These are phyloP conservation scores for Rhynchomys soricoides DNA, from an alignment of 2,113 vertebrate genomes.

Conservation along the genomic window DNA sequence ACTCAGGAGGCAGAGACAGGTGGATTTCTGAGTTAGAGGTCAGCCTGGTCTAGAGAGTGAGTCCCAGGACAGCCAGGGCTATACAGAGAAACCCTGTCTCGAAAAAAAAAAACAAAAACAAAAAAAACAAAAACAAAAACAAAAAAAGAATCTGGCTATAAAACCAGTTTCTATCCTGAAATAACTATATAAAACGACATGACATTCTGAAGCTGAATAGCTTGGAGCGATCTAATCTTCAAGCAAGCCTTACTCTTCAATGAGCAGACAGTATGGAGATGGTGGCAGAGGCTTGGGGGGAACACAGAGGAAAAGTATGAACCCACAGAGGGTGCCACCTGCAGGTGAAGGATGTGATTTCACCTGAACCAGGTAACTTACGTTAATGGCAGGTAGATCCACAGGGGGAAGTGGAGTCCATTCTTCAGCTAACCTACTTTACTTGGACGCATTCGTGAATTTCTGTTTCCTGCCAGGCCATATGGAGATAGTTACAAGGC, in stretches of 20 bases:
- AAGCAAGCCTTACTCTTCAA: slow-evolving; percentile 75
- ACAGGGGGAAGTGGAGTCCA: slow-evolving; percentile 64
- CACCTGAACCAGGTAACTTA: slow-evolving; percentile 68
- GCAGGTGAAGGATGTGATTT: not conserved
- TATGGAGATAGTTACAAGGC: slow-evolving; percentile 70
- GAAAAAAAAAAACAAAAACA: too few species aligned
- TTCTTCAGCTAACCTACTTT: slow-evolving; percentile 83
- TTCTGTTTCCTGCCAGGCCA: slow-evolving; percentile 76
- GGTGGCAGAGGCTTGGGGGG: not conserved
- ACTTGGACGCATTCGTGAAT: slow-evolving; percentile 80
- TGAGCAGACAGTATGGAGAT: slow-evolving; percentile 71
- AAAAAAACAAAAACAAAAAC: too few species aligned
- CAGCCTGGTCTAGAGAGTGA: too few species aligned
- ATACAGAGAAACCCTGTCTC: too few species aligned
- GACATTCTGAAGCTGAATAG: slow-evolving; percentile 77
- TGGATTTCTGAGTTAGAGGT: too few species aligned
- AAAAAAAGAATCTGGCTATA: slow-evolving; percentile 83
- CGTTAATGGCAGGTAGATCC: slow-evolving; percentile 64
- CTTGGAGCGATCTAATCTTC: slow-evolving; percentile 60
- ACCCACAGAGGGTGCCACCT: not conserved
- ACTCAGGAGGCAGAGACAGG: too few species aligned
- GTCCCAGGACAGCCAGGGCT: too few species aligned
- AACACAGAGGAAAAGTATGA: not conserved
- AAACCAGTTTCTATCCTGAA: slow-evolving; percentile 82
- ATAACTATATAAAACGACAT: slow-evolving; percentile 84